phyloP scores from a whole-genome alignment of 2,888 invertebrate genomes.

The Parthenolecanium corni region DNA sequence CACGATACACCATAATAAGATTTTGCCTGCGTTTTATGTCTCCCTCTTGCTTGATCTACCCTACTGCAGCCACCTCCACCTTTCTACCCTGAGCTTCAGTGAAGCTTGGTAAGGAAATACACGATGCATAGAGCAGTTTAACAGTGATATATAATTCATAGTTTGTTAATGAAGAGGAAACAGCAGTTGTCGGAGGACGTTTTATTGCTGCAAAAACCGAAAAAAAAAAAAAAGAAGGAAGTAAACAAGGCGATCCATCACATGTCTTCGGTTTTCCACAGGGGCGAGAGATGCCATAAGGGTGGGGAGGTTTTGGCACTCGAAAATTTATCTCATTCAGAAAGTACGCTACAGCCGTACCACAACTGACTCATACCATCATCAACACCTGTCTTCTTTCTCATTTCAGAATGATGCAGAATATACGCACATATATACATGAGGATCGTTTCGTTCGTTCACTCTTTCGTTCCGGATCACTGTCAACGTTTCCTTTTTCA shows the following conservation, averaged over 20 bases:
- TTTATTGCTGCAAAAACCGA: constrained; percentile 26
- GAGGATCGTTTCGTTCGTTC: too few relatives aligned
- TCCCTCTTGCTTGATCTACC: too few relatives aligned
- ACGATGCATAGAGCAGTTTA: background rate
- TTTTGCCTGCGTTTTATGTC: too few relatives aligned
- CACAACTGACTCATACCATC: constrained; percentile 15
- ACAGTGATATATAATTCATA: constrained; percentile 27
- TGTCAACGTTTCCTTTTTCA: too few relatives aligned
- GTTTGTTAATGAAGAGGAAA: constrained; percentile 27
- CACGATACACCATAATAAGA: background rate
- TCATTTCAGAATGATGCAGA: constrained; percentile 3
- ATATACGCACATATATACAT: background rate
- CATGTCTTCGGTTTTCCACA: constrained; percentile 17
- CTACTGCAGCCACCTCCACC: too few relatives aligned
- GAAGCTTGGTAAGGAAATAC: too few relatives aligned
- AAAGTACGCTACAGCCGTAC: background rate
- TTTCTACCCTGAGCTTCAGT: too few relatives aligned
- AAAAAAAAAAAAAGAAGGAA: constrained; percentile 9
- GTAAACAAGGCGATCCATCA: constrained; percentile 28
- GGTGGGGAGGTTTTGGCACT: background rate
- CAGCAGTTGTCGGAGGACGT: constrained; percentile 23
- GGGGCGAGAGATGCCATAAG: background rate
- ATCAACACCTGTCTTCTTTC: constrained; percentile 26
- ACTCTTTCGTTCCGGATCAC: too few relatives aligned
- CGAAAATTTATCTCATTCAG: constrained; percentile 21